Conservation (phyloP, 1,140 invertebrate genomes). For the Drosophila nasuta region DNA sequence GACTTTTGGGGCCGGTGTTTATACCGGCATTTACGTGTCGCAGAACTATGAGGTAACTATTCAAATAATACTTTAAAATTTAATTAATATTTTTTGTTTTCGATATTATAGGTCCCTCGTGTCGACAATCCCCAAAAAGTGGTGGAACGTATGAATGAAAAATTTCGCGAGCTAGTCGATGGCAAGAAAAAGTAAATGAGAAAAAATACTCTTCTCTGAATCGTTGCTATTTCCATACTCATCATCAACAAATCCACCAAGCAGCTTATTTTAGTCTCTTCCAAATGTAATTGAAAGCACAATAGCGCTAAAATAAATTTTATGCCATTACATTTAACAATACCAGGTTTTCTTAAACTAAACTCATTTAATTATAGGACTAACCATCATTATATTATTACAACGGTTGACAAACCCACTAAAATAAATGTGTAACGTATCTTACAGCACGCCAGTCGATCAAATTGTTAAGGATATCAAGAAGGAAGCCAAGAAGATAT, state of each 20-base stretch:
- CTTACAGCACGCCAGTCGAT: slow-evolving; percentile 64
- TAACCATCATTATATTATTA: background rate
- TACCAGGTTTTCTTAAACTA: background rate
- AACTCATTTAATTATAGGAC: background rate
- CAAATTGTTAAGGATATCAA: slow-evolving; percentile 74
- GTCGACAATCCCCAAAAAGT: slow-evolving; percentile 91
- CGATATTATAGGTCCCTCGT: slow-evolving; percentile 89
- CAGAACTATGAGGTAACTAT: slow-evolving; percentile 92
- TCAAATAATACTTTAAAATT: background rate
- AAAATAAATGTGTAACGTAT: slow-evolving; percentile 4
- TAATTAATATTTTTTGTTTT: slow-evolving; percentile 14
- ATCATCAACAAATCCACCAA: background rate
- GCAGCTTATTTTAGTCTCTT: slow-evolving; percentile 2
- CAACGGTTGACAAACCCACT: background rate
- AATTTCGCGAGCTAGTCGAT: slow-evolving; percentile 87
- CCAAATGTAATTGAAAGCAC: slow-evolving; percentile 4
- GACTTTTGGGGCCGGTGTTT: slow-evolving; percentile 90
- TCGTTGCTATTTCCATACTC: background rate
- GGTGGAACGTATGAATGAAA: slow-evolving; percentile 87
- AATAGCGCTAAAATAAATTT: slow-evolving; percentile 13
- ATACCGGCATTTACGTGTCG: slow-evolving; percentile 91
- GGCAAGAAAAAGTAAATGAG: slow-evolving; percentile 84
- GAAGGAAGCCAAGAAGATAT: slow-evolving; percentile 71
- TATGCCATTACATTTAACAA: background rate
- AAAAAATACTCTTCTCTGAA: slow-evolving; percentile 5